A percentile compares a stretch with the other conserved stretches of the same genome.
Conservation (phyloP, 2,113 vertebrate species). For the Aphelocoma coerulescens region DNA sequence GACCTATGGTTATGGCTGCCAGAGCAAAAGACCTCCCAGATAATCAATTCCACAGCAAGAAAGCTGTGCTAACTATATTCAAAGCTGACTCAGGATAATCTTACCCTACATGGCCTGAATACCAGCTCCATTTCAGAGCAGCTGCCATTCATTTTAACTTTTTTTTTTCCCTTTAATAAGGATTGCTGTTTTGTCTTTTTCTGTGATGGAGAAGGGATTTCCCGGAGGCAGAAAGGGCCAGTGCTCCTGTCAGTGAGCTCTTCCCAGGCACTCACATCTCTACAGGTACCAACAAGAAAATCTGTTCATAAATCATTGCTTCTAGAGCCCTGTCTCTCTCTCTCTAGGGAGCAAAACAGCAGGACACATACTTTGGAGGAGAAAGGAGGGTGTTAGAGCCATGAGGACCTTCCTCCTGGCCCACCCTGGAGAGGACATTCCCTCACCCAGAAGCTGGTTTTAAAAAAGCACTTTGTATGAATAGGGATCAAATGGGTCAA, state of each 20-base stretch:
- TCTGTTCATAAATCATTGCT: background rate
- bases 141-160: background rate
- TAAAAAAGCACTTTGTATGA: background rate
- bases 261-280: background rate
- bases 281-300: background rate
- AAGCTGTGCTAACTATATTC: background rate
- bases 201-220: background rate
- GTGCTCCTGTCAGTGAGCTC: background rate
- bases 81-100: background rate
- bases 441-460: background rate
- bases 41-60: background rate
- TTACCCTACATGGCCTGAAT: background rate
- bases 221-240: accelerated
- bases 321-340: background rate
- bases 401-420: background rate
- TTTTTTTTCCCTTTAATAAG: background rate
- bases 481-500: background rate
- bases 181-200: background rate
- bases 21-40: background rate
- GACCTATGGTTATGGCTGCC: background rate
- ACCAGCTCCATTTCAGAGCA: background rate
- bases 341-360: background rate
- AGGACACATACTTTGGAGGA: background rate
- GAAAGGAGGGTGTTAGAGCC: background rate
- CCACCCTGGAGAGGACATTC: accelerated